These are phyloP conservation scores for Echeneis naucrates DNA, from an alignment of 2,797 vertebrate species.

Conservation along the genomic window DNA sequence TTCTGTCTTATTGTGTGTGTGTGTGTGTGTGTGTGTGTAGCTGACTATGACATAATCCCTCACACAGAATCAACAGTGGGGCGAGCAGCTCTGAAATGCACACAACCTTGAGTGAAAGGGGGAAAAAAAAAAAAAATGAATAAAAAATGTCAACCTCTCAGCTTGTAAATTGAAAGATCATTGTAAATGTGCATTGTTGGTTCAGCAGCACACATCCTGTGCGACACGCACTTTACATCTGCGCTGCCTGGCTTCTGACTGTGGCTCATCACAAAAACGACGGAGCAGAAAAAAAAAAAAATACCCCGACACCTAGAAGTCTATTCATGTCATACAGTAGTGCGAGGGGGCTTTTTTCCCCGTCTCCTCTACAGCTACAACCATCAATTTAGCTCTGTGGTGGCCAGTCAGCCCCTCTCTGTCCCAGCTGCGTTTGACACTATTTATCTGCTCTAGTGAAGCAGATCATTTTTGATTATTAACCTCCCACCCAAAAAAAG, in stretches of 20 bases:
- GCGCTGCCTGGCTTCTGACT: slow-evolving; percentile 64
- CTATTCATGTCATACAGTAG: slow-evolving; percentile 85
- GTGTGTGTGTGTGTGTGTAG: slow-evolving; percentile 18
- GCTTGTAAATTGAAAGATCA: slow-evolving; percentile 62
- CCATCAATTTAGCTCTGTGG: slow-evolving; percentile 81
- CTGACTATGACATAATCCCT: slow-evolving; percentile 74
- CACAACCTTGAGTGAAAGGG: slow-evolving; percentile 44
- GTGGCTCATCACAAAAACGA: slow-evolving; percentile 67
- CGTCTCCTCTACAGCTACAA: slow-evolving; percentile 78
- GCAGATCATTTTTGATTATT: slow-evolving; percentile 85
- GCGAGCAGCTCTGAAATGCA: slow-evolving; percentile 56
- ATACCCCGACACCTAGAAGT: slow-evolving; percentile 78
- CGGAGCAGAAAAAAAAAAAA: slow-evolving; percentile 61
- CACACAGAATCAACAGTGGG: slow-evolving; percentile 56
- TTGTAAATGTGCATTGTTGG: slow-evolving; percentile 37
- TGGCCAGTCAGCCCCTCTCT: slow-evolving; percentile 78
- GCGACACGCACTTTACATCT: slow-evolving; percentile 70
- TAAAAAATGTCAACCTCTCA: slow-evolving; percentile 70
- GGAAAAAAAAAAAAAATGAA: slow-evolving; percentile 51
- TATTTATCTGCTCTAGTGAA: slow-evolving; percentile 84
- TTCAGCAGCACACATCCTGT: slow-evolving; percentile 22
- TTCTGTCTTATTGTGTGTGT: slow-evolving; percentile 36
- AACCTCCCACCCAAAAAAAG: slow-evolving; percentile 75
- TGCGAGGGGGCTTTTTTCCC: slow-evolving; percentile 61
- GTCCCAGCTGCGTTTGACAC: slow-evolving; percentile 79